Evolutionary conservation across 2,888 invertebrate species (phyloP).

Genomic region (Dolomedes plantarius): DNA sequence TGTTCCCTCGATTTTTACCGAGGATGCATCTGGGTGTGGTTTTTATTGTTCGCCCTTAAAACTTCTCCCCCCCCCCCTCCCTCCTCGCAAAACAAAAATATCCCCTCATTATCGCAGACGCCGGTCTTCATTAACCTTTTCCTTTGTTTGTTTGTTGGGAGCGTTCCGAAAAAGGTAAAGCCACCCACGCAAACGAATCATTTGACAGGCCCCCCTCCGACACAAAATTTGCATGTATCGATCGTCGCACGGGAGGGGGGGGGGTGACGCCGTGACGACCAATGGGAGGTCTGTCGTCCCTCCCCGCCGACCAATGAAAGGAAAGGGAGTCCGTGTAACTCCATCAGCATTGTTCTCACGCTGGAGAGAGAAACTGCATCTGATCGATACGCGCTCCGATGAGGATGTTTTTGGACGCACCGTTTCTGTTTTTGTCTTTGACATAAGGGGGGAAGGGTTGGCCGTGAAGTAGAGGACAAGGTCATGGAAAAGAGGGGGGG

Average conservation of each 20-base stretch:
- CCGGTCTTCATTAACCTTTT: background rate
- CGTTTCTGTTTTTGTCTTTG: too few relatives aligned
- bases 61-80: background rate
- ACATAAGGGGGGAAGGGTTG: too few relatives aligned
- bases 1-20: background rate
- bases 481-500: background rate
- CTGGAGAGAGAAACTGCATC: background rate
- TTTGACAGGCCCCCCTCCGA: background rate
- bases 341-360: conserved; percentile 1
- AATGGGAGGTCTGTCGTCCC: conserved; percentile 23
- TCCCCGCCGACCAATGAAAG: conserved; percentile 36
- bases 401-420: background rate
- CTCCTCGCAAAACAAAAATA: background rate
- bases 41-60: conserved; percentile 2
- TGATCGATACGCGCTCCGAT: background rate
- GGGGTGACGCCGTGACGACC: background rate
- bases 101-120: background rate
- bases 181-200: conserved; percentile 35
- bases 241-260: conserved; percentile 20
- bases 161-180: background rate
- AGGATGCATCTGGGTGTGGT: conserved; percentile 55
- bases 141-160: background rate
- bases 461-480: background rate
- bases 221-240: conserved; percentile 47
- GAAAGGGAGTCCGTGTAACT: conserved; percentile 8